These are phyloP conservation scores for Rousettus leschenaultii DNA, from an alignment of 2,113 vertebrate species.

Conservation along the genomic window DNA sequence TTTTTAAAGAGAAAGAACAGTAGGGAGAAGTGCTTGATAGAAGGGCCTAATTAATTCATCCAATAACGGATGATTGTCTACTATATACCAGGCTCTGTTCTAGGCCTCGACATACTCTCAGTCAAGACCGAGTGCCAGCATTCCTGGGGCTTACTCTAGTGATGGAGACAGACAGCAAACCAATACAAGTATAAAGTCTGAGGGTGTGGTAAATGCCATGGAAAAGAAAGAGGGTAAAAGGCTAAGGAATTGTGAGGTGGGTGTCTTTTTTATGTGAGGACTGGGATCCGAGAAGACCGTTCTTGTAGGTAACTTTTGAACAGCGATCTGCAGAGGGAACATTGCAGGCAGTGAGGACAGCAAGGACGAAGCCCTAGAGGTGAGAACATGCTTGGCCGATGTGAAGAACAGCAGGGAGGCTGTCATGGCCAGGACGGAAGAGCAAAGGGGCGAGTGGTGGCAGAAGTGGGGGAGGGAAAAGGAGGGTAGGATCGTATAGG, in stretches of 20 bases:
- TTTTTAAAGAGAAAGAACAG: not conserved
- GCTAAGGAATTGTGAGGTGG: not conserved
- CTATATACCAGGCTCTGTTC: not conserved
- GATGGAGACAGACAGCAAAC: not conserved
- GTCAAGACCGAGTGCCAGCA: fast-evolving
- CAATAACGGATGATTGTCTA: not conserved
- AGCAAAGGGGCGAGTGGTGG: not conserved
- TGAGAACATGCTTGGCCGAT: not conserved
- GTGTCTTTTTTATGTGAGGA: not conserved
- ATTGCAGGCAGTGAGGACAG: not conserved
- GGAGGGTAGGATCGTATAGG: not conserved
- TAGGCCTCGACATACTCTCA: not conserved
- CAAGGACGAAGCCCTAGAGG: not conserved
- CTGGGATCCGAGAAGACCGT: not conserved
- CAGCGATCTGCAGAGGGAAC: not conserved
- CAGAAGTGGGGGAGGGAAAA: not conserved
- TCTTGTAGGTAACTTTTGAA: not conserved
- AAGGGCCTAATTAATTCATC: not conserved
- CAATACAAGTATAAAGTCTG: not conserved
- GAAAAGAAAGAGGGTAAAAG: not conserved
- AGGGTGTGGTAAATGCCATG: not conserved
- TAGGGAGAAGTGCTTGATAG: not conserved
- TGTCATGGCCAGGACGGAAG: not conserved
- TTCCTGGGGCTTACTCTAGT: not conserved
- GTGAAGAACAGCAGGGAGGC: not conserved